Base-by-base conservation (phyloP, 1,140 invertebrate genomes). In the Calliphora vicina region DNA sequence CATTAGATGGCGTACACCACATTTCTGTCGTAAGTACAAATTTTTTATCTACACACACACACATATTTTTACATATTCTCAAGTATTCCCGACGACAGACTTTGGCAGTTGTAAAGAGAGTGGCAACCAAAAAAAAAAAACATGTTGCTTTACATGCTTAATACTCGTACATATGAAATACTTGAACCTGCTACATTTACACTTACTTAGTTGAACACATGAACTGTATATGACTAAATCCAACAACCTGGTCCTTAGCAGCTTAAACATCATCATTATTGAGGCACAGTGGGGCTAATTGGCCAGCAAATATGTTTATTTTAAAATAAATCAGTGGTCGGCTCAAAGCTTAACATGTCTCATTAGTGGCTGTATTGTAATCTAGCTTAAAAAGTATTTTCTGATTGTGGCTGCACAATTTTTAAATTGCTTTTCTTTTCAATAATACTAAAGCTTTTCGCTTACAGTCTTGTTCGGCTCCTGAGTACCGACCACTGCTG, bases 1-100 rank as follows among this genome's bases (percentile, higher is more conserved):
- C 8, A 93, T 97, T 12, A 94, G 94, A 84, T 98, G 97, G 97
- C 91, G 97, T 81, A 93, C 93, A 1, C 95, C 96, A 86, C 92
- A 95, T 50, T 91, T 96, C 15, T 98, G 97, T 87, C 97, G 96
- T 96, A 90, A 95, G 94, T 93, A 78, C 76, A 80, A 8, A 43
- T 45, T 17, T 35, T 76, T n/a, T 76, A n/a, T n/a, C n/a, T n/a
- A 74, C 71, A 72, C 8, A 74, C 72, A 74, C 29, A 35, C 73
- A 35, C 23, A 67, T 23, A 67, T 67, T 23, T 23, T 25, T 67
- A 25, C 10, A 67, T 67, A 67, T 23, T 67, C n/a, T 67, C 61
- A 67, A 67, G 20, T 67, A 67, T 2, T 67, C n/a, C n/a, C 6
- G 20, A 9, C n/a, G 15, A 67, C n/a, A 67, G 61, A 9, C 61